Conservation (phyloP, 2,888 invertebrate species). For the Artemia sp. region DNA sequence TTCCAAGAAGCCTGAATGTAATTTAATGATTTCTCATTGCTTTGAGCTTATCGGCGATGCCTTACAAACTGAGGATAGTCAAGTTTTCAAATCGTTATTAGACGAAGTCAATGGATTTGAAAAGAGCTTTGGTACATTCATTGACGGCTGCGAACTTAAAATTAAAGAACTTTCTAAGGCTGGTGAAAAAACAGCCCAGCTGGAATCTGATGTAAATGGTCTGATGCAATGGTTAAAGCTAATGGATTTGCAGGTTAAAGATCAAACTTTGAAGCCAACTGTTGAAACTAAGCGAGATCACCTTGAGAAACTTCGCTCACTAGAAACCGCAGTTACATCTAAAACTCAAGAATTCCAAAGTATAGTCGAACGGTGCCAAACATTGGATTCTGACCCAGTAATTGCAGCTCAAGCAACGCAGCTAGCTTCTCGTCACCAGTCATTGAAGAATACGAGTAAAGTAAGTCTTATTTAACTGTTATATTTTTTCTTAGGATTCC, state of each 20-base stretch:
- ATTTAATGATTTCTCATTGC: constrained; percentile 49
- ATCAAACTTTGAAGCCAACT: constrained; percentile 69
- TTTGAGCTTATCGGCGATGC: constrained; percentile 52
- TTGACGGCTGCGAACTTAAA: constrained; percentile 49
- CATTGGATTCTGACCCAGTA: constrained; percentile 55
- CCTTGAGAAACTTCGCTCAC: constrained; percentile 51
- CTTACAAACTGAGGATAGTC: constrained; percentile 54
- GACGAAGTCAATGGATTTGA: constrained; percentile 56
- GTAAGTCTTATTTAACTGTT: constrained; percentile 26
- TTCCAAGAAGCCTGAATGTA: constrained; percentile 52
- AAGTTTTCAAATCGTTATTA: constrained; percentile 53
- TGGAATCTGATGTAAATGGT: constrained; percentile 55
- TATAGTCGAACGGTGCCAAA: constrained; percentile 49
- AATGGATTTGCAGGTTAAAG: constrained; percentile 67
- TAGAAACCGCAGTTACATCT: constrained; percentile 50
- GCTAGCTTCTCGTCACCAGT: constrained; percentile 60
- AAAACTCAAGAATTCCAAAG: constrained; percentile 42
- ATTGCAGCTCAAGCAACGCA: constrained; percentile 55
- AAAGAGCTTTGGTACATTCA: constrained; percentile 54
- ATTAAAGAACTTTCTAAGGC: constrained; percentile 54
- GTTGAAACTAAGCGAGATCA: constrained; percentile 63
- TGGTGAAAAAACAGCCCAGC: constrained; percentile 61
- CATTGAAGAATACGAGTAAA: constrained; percentile 57
- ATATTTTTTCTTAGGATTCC: too few species aligned
- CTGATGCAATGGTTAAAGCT: constrained; percentile 68